phyloP scores from a whole-genome alignment of 2,797 vertebrate species.

The Ctenopoma kingsleyae region DNA sequence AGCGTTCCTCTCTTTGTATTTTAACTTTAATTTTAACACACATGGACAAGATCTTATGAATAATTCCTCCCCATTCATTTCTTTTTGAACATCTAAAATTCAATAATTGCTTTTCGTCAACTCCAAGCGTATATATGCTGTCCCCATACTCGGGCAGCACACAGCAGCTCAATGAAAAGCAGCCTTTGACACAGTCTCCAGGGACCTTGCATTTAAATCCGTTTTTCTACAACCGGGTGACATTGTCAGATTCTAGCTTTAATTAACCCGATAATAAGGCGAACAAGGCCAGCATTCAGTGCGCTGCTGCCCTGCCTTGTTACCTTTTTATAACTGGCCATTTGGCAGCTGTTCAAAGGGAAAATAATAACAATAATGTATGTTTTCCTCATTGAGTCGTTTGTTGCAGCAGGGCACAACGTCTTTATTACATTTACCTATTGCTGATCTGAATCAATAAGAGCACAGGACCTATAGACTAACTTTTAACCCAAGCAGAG shows the following conservation, averaged over 20 bases:
- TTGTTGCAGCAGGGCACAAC: conserved; percentile 30
- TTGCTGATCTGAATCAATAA: conserved; percentile 61
- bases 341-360: conserved; percentile 61
- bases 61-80: conserved; percentile 84
- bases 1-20: conserved; percentile 84
- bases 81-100: conserved; percentile 93
- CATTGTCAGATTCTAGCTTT: conserved; percentile 99
- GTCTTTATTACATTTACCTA: conserved; percentile 53
- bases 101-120: conserved; percentile 93
- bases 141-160: conserved; percentile 74
- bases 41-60: conserved; percentile 86
- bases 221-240: conserved; percentile 98
- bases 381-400: not conserved
- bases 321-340: conserved; percentile 77
- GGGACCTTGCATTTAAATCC: conserved; percentile 98
- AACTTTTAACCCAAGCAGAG: conserved; percentile 46
- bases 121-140: conserved; percentile 78
- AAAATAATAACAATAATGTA: conserved; percentile 11
- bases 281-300: conserved; percentile 93
- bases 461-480: conserved; percentile 47
- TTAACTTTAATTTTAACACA: conserved; percentile 77
- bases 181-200: conserved; percentile 97
- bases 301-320: conserved; percentile 86
- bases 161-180: conserved; percentile 90
- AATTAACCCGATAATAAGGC: conserved; percentile 99